A percentile compares a stretch with the other conserved stretches of the same genome.
These are phyloP conservation scores for Priocnemis perturbator DNA, from an alignment of 2,888 invertebrate genomes.

Conservation along the genomic window DNA sequence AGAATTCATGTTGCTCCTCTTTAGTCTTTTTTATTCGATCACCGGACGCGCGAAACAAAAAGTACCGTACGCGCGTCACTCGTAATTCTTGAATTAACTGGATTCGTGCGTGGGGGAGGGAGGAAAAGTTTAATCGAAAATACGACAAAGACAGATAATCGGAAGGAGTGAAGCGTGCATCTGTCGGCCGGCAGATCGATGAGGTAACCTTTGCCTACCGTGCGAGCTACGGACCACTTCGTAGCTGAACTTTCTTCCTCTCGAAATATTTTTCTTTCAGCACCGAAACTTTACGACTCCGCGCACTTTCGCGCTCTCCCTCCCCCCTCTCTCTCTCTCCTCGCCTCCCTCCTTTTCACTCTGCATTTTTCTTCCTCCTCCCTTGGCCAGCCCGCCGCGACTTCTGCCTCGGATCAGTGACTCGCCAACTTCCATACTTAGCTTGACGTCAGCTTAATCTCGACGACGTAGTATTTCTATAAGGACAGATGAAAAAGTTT, in stretches of 20 bases:
- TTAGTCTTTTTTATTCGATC: no score
- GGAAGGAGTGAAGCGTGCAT: conserved; percentile 13
- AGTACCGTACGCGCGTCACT: background rate
- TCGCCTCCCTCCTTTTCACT: background rate
- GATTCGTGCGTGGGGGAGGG: background rate
- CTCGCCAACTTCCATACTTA: conserved; percentile 40
- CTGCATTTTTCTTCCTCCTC: conserved; percentile 4
- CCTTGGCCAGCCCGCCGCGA: conserved; percentile 21
- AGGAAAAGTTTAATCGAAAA: background rate
- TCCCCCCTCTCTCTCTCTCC: background rate
- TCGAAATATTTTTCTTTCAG: conserved; percentile 40
- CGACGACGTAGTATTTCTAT: conserved; percentile 5
- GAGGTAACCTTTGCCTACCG: conserved; percentile 28
- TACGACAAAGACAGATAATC: conserved; percentile 18
- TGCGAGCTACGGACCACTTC: conserved; percentile 29
- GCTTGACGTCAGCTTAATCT: conserved; percentile 41
- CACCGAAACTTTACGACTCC: conserved; percentile 38
- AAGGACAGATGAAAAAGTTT: conserved; percentile 32
- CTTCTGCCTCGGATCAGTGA: conserved; percentile 38
- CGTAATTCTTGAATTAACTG: conserved; percentile 1
- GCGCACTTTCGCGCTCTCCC: conserved; percentile 12
- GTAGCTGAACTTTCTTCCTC: conserved; percentile 35
- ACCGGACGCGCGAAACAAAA: no score
- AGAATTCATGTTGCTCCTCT: no score
- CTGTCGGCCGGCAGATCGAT: conserved; percentile 40